These are phyloP conservation scores for Vanacampus margaritifer DNA, from an alignment of 2,113 vertebrate genomes.

Conservation along the genomic window DNA sequence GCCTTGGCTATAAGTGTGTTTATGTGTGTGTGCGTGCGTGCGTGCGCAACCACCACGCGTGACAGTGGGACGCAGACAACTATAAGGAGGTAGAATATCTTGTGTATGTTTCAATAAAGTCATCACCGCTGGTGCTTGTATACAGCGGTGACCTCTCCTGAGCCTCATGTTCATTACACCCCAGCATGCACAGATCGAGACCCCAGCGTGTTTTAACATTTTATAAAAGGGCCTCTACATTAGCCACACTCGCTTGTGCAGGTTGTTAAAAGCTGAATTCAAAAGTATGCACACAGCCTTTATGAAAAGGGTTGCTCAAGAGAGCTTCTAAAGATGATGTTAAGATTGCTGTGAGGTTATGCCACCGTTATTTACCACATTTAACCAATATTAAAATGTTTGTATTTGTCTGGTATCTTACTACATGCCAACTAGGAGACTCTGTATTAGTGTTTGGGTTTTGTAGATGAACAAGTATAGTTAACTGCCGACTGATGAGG, in stretches of 20 bases:
- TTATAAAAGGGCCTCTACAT: constrained; percentile 41
- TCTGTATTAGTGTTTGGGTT: neutral
- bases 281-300: neutral
- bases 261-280: neutral
- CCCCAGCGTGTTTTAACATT: constrained; percentile 30
- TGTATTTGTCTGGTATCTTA: neutral
- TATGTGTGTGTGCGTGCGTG: constrained; percentile 2
- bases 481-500: neutral
- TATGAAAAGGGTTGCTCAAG: neutral
- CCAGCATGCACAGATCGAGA: constrained; percentile 44
- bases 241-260: constrained; percentile 18
- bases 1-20: constrained; percentile 13
- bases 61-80: neutral
- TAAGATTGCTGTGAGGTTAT: neutral
- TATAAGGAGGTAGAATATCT: constrained; percentile 40
- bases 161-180: constrained; percentile 37
- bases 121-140: constrained; percentile 42
- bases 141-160: constrained; percentile 51
- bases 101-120: constrained; percentile 52
- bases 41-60: neutral
- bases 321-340: neutral
- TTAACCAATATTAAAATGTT: neutral
- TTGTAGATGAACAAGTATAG: neutral
- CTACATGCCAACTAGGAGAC: neutral
- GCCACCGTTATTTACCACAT: neutral